Evolutionary conservation across 2,888 invertebrate genomes (phyloP), one percentile per base, ranked within the genome.

Genomic region (Sicus ferrugineus): DNA sequence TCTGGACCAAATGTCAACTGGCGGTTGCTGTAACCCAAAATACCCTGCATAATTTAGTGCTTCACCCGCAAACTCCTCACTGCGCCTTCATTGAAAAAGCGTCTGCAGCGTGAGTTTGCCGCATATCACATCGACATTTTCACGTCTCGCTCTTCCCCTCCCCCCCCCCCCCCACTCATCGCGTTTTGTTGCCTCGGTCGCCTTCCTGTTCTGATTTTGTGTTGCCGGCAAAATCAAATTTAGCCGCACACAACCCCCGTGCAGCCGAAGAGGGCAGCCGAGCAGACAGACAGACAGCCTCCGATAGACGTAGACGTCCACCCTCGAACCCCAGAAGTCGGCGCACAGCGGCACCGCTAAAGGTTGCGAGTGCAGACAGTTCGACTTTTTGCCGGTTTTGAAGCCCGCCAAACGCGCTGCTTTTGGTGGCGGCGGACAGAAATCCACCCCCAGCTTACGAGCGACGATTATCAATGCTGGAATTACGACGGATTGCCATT

Each of bases 221-320:
- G 63, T 64, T 64, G 64, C 69, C 69, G 68, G 68, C n/a, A 59
- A 65, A 34, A 67, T 46, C 23, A 56, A 54, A 68, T 30, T 28
- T 38, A 56, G 48, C 42, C 50, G 30, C 21, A 68, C 50, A 66
- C 42, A 54, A 62, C 30, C 46, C 69, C 62, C 71, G 71, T 70
- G 66, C 48, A 46, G 19, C 42, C 23, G 19, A 28, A 46, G 50
- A 58, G 31, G 4, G 19, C 59, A 67, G 4, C 11, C 28, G 14
- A 28, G 50, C n/a, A 56, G 16, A 26, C 54, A 52, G 31, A 65
- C 42, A 52, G 61, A 50, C 64, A 54, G 21, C 58, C 54, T 23
- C 23, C 31, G 21, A 61, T 19, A 34, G 34, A 61, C n/a, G 21
- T 19, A 16, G 5, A 26, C 59, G 34, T 31, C 19, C 11, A 34